Conservation (phyloP, 2,888 invertebrate species). For the Melinopterus prodromus region DNA sequence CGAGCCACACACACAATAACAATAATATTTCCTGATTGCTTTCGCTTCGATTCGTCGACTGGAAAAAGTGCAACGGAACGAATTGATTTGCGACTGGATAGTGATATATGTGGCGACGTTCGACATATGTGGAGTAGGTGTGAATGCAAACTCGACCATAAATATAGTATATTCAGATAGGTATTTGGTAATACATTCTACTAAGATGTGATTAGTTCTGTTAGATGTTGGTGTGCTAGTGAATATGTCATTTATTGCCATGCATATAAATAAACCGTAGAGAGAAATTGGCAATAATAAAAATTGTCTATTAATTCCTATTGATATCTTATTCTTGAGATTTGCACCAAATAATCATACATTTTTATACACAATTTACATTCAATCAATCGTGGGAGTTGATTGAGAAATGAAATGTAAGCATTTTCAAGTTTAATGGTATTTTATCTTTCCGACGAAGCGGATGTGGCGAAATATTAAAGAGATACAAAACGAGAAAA, state of each 20-base stretch:
- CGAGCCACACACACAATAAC: constrained; percentile 7
- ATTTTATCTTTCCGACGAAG: too few species aligned
- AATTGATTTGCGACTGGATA: constrained; percentile 4
- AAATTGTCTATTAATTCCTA: too few species aligned
- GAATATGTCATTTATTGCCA: neutral
- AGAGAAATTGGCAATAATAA: too few species aligned
- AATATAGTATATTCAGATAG: neutral
- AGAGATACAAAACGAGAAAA: too few species aligned
- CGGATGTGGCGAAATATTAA: too few species aligned
- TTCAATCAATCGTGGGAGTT: too few species aligned
- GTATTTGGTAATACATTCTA: constrained; percentile 4
- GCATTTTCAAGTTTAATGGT: too few species aligned
- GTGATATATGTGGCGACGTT: constrained; percentile 4
- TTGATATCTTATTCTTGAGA: too few species aligned
- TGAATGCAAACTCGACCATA: neutral
- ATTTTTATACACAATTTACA: too few species aligned
- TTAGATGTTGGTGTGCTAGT: neutral
- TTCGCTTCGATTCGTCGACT: constrained; percentile 18
- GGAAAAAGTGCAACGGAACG: neutral
- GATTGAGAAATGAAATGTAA: too few species aligned
- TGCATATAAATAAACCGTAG: too few species aligned
- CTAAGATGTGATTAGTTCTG: neutral
- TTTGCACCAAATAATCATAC: too few species aligned
- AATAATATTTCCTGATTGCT: constrained; percentile 30
- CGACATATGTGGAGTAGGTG: neutral